Percentiles rank a stretch among this genome's conserved stretches.
Conservation (phyloP, 2,113 vertebrate genomes). For the Cricetomys ansorgei region DNA sequence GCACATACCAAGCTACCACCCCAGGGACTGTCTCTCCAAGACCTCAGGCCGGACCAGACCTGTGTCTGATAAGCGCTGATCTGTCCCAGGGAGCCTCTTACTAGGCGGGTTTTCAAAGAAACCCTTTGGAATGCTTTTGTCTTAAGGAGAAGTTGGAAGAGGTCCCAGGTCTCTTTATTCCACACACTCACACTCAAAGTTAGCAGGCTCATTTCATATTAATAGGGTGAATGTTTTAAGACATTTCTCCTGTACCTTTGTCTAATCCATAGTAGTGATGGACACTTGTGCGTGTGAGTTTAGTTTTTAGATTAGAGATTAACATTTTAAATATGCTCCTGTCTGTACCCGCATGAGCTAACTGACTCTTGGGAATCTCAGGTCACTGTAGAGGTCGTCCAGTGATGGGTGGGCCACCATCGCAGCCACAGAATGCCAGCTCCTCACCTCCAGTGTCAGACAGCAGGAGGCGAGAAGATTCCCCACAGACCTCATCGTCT, state of each 20-base stretch:
- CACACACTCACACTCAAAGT: not conserved
- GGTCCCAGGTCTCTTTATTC: not conserved
- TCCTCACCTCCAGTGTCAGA: not conserved
- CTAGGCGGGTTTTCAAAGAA: not conserved
- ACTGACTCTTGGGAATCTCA: not conserved
- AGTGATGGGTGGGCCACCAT: too few relatives aligned
- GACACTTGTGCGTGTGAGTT: not conserved
- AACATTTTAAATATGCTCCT: not conserved
- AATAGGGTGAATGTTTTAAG: not conserved
- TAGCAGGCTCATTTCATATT: not conserved
- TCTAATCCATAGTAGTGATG: not conserved
- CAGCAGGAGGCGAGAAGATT: not conserved
- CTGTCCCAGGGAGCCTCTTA: not conserved
- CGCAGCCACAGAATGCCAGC: not conserved
- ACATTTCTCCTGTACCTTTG: not conserved
- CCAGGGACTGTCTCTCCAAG: too few relatives aligned
- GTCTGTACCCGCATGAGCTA: not conserved
- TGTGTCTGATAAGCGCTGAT: not conserved
- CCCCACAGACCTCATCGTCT: not conserved
- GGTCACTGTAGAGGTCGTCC: not conserved
- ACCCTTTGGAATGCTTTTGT: not conserved
- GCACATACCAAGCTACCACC: not conserved
- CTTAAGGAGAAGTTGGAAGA: not conserved
- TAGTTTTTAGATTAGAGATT: not conserved
- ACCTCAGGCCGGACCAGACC: not conserved